Evolutionary conservation across 2,797 vertebrate species (phyloP).

Genomic region (Sarcophilus harrisii): DNA sequence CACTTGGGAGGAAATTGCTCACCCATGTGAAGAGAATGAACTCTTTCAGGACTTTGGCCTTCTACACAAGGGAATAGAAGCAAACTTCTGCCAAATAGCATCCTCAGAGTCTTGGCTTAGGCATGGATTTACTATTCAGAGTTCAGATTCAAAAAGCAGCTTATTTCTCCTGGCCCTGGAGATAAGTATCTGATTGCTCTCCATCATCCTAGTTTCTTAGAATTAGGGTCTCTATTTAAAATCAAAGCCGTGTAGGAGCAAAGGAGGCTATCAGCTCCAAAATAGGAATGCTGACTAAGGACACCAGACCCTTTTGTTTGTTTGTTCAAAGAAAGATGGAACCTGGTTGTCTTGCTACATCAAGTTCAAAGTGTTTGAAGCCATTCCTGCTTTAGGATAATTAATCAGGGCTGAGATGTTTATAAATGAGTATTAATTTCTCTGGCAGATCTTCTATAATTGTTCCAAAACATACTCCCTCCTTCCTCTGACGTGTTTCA

Average conservation of each 20-base stretch:
- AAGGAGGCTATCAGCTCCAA: conserved; percentile 74
- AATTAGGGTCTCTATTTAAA: conserved; percentile 67
- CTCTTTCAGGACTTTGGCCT: conserved; percentile 55
- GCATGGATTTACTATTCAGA: neutral
- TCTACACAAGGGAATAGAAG: neutral
- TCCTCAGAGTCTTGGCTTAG: neutral
- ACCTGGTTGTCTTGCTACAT: conserved; percentile 82
- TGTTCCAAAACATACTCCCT: conserved; percentile 77
- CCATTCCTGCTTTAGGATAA: conserved; percentile 76
- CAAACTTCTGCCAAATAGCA: conserved; percentile 32
- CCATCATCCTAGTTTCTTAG: conserved; percentile 78
- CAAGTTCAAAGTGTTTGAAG: conserved; percentile 82
- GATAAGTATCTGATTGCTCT: conserved; percentile 74
- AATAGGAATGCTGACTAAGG: conserved; percentile 77
- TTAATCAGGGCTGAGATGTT: conserved; percentile 81
- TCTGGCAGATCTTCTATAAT: conserved; percentile 79
- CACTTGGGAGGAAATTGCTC: conserved; percentile 74
- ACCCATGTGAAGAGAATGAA: conserved; percentile 63
- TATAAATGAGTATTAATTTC: conserved; percentile 77
- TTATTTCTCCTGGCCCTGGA: conserved; percentile 35
- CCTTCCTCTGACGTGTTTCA: conserved; percentile 48
- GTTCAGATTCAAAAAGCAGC: conserved; percentile 30
- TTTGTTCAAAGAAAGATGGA: conserved; percentile 80
- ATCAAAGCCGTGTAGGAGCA: conserved; percentile 76
- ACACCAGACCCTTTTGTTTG: conserved; percentile 81